Percentiles rank a stretch among this genome's conserved stretches.
These are phyloP conservation scores for Ephestia elutella DNA, from an alignment of 1,140 invertebrate species.

Conservation along the genomic window DNA sequence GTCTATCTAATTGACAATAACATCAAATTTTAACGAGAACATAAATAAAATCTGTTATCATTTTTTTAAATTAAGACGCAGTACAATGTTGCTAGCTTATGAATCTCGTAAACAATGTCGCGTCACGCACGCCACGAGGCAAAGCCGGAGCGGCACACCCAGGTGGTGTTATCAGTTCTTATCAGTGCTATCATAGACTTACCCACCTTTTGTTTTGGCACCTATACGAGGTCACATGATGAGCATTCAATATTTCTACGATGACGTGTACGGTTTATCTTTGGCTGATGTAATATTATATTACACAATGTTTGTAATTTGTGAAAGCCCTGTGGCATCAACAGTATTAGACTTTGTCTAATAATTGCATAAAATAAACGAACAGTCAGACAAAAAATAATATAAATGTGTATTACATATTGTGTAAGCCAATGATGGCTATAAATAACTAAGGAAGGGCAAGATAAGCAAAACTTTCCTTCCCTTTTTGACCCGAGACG, in stretches of 20 bases:
- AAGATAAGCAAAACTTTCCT: conserved; percentile 2
- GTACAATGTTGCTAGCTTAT: neutral
- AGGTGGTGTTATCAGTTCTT: neutral
- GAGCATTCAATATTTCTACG: no score
- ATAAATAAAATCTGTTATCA: neutral
- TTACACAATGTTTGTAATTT: no score
- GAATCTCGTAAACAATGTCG: neutral
- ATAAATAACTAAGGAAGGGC: neutral
- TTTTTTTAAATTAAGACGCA: neutral
- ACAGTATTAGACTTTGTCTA: no score
- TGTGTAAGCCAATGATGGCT: neutral
- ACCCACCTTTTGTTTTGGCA: neutral
- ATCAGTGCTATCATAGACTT: neutral
- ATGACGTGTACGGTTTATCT: no score
- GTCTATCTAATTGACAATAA: neutral
- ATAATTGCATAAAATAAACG: no score
- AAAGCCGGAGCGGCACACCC: neutral
- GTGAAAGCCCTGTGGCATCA: no score
- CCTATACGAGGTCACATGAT: no score
- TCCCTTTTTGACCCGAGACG: neutral
- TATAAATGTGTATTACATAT: neutral
- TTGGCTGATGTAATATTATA: no score
- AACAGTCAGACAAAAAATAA: no score
- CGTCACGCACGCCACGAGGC: neutral
- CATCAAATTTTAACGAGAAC: neutral